Base-by-base conservation (phyloP, 2,888 invertebrate species). In the Agapetus fuscipes region DNA sequence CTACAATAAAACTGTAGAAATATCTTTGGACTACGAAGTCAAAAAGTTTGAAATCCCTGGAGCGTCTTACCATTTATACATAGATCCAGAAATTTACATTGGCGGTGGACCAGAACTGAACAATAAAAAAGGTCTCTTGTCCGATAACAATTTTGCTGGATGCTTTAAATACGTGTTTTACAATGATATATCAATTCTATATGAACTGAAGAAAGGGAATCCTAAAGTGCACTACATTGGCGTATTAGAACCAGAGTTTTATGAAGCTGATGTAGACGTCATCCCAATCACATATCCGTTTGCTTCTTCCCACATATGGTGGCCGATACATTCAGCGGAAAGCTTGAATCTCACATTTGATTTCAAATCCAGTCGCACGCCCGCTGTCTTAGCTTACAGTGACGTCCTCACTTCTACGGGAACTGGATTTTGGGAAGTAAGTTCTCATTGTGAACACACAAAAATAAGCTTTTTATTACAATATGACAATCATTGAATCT, bases 51-150 rank as follows among this genome's bases (percentile, higher is more conserved):
- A 84, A 54, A 71, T 88, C 30, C 80, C 82, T 1, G 83, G 83
- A 9, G 74, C 76, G 56, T 74, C 72, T 43, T 67, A 72, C 36
- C 76, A 83, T 56, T 72, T 94, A 45, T 85, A 89, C 51, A 88
- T 94, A 48, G 93, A 94, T 67, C 93, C 94, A 24, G 89, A 91
- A 62, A 88, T 94, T 50, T 93, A 91, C 59, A 85, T 94, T 49
- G 88, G 89, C 32, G 88, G 88, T 11, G 91, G 90, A 3, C 86
- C 89, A 2, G 86, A 87, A 57, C 60, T 87, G 44, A 72, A 83
- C 54, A 86, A 87, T 61, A 86, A 85, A 66, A 80, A 79, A 59
- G 86, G 91, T 33, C 65, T 87, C 50, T 78, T 77, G 54, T 90
- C 81, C 41, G 76, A 81, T 52, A 86, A 88, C 59, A 88, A 86